These are phyloP conservation scores for Thysanoteuthis rhombus DNA, from an alignment of 2,888 invertebrate species.

Conservation along the genomic window DNA sequence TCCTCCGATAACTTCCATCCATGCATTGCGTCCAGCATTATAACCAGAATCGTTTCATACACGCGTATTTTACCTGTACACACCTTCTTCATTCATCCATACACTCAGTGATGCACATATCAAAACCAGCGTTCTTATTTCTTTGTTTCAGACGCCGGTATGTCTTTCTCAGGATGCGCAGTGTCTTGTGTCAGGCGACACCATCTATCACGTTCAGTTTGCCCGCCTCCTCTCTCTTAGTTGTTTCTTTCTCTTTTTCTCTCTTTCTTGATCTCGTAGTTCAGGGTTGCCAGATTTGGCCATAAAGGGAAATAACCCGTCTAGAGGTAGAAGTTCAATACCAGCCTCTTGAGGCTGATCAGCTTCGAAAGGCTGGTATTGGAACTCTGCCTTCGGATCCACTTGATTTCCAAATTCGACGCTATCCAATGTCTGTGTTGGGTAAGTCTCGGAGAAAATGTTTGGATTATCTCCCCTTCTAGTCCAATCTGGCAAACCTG, in stretches of 20 bases:
- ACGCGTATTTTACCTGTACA: not conserved
- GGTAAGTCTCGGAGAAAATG: too few species aligned
- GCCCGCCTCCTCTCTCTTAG: not conserved
- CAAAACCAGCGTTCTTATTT: slow-evolving; percentile 24
- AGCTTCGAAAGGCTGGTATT: too few species aligned
- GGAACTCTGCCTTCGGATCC: too few species aligned
- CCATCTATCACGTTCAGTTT: not conserved
- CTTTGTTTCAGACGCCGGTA: slow-evolving; percentile 32
- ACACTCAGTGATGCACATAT: not conserved
- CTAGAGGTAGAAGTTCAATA: too few species aligned
- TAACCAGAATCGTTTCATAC: too few species aligned
- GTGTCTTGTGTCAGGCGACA: slow-evolving; percentile 19
- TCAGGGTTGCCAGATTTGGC: too few species aligned
- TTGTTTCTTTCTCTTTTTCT: not conserved
- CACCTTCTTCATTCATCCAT: not conserved
- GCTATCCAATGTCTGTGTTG: too few species aligned
- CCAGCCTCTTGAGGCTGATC: too few species aligned
- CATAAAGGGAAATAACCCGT: too few species aligned
- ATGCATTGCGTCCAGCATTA: not conserved
- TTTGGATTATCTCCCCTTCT: too few species aligned
- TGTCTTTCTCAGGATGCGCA: slow-evolving; percentile 20
- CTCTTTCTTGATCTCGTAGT: not conserved
- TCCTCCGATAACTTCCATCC: not conserved
- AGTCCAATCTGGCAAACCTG: too few species aligned
- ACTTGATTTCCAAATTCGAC: too few species aligned